Evolutionary conservation across 2,113 vertebrate genomes (phyloP).

Genomic region (Gymnocephalus cernua): DNA sequence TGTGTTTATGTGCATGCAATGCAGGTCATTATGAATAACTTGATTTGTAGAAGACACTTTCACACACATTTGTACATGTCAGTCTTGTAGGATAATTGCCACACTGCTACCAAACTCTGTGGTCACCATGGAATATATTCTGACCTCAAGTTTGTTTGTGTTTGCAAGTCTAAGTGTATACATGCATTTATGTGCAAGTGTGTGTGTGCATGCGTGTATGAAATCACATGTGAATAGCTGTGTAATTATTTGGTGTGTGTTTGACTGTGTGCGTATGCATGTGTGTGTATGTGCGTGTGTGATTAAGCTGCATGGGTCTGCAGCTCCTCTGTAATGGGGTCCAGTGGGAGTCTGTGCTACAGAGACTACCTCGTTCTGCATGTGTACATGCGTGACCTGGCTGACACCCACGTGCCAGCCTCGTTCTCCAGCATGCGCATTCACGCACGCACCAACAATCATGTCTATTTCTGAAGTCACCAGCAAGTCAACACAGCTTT

Average conservation of each 20-base stretch:
- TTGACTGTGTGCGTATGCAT: slow-evolving; percentile 21
- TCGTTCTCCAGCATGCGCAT: slow-evolving; percentile 55
- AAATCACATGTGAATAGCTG: slow-evolving; percentile 58
- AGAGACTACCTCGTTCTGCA: slow-evolving; percentile 62
- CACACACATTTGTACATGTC: slow-evolving; percentile 80
- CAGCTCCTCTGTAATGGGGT: slow-evolving; percentile 82
- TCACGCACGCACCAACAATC: slow-evolving; percentile 57
- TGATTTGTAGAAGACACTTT: slow-evolving; percentile 74
- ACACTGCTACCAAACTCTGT: slow-evolving; percentile 64
- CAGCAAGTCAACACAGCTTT: slow-evolving; percentile 49
- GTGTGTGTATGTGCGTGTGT: slow-evolving; percentile 48
- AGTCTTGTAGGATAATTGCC: slow-evolving; percentile 80
- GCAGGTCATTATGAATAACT: slow-evolving; percentile 77
- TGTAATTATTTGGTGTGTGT: slow-evolving; percentile 67
- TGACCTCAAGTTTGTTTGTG: slow-evolving; percentile 74
- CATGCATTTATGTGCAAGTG: slow-evolving; percentile 64
- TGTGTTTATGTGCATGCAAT: slow-evolving; percentile 72
- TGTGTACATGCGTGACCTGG: slow-evolving; percentile 75
- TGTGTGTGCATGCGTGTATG: slow-evolving; percentile 34
- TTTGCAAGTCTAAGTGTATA: slow-evolving; percentile 62
- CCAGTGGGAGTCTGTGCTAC: slow-evolving; percentile 76
- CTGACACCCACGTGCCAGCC: slow-evolving; percentile 66
- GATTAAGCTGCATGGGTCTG: slow-evolving; percentile 67
- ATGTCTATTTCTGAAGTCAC: slow-evolving; percentile 64
- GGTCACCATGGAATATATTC: slow-evolving; percentile 73